These are phyloP conservation scores for Formica selysi DNA, from an alignment of 1,140 invertebrate species.

Conservation along the genomic window DNA sequence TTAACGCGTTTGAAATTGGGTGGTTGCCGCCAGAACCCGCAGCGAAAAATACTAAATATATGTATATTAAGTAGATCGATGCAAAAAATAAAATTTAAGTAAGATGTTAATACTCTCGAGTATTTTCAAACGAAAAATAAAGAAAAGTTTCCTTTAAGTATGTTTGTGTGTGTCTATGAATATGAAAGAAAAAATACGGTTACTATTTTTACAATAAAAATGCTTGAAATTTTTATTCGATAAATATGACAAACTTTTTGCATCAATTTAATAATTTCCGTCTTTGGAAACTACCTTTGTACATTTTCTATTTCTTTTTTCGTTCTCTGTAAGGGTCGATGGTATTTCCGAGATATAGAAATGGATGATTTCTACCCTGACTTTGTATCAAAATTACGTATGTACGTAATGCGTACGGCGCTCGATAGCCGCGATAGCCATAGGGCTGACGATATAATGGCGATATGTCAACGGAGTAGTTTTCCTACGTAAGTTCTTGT, in stretches of 20 bases:
- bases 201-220: neutral
- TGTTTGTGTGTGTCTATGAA: neutral
- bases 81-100: neutral
- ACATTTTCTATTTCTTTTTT: conserved; percentile 17
- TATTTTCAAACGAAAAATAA: neutral
- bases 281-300: conserved; percentile 7
- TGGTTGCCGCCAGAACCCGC: neutral
- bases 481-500: conserved; percentile 36
- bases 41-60: conserved; percentile 10
- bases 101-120: neutral
- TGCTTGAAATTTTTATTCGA: conserved; percentile 17
- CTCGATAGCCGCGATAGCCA: conserved; percentile 37
- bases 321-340: conserved; percentile 3
- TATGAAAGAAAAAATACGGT: neutral
- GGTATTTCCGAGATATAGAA: conserved; percentile 3
- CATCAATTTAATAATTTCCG: neutral
- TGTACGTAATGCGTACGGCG: conserved; percentile 35
- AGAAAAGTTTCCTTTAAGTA: neutral
- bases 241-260: neutral
- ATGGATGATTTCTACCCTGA: conserved; percentile 40
- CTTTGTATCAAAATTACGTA: conserved; percentile 50
- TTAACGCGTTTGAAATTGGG: conserved; percentile 50
- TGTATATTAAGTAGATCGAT: too few relatives aligned
- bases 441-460: conserved; percentile 49
- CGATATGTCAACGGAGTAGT: conserved; percentile 58